Percentiles rank a stretch among this genome's conserved stretches.
These are phyloP conservation scores for Prionailurus viverrinus DNA, from an alignment of 2,113 vertebrate genomes.

Conservation along the genomic window DNA sequence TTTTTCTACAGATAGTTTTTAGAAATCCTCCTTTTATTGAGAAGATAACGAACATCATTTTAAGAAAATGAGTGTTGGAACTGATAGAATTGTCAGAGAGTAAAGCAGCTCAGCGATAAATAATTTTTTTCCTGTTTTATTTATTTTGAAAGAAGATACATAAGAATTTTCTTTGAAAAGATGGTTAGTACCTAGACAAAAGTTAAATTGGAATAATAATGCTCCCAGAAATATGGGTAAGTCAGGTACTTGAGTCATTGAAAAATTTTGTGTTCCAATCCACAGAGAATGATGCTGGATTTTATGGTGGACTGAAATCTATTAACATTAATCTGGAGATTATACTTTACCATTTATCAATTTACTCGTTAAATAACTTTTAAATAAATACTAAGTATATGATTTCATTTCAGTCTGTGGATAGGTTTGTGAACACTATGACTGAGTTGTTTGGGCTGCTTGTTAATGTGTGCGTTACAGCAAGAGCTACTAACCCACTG, in stretches of 20 bases:
- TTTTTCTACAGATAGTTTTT: not conserved
- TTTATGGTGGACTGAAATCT: not conserved
- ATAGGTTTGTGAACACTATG: not conserved
- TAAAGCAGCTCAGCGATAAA: conserved; percentile 22
- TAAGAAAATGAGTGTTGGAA: conserved; percentile 29
- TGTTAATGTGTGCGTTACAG: not conserved
- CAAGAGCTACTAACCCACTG: not conserved
- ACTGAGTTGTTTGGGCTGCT: not conserved
- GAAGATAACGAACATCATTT: not conserved
- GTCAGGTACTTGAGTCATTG: not conserved
- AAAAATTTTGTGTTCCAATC: conserved; percentile 11
- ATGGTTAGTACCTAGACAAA: not conserved
- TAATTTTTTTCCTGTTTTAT: conserved; percentile 12
- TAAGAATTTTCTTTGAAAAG: not conserved
- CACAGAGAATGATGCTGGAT: not conserved
- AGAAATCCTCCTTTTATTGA: not conserved
- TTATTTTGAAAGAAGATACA: conserved; percentile 19
- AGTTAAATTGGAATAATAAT: conserved; percentile 38
- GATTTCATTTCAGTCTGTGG: not conserved
- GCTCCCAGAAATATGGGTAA: not conserved
- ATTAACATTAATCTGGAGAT: not conserved
- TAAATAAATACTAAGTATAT: not conserved
- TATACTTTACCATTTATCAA: not conserved
- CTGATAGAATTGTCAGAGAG: not conserved
- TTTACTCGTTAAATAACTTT: conserved; percentile 40